A percentile compares a stretch with the other conserved stretches of the same genome.
Conservation (phyloP, 2,888 invertebrate genomes). For the Lasioglossum leucozonium region DNA sequence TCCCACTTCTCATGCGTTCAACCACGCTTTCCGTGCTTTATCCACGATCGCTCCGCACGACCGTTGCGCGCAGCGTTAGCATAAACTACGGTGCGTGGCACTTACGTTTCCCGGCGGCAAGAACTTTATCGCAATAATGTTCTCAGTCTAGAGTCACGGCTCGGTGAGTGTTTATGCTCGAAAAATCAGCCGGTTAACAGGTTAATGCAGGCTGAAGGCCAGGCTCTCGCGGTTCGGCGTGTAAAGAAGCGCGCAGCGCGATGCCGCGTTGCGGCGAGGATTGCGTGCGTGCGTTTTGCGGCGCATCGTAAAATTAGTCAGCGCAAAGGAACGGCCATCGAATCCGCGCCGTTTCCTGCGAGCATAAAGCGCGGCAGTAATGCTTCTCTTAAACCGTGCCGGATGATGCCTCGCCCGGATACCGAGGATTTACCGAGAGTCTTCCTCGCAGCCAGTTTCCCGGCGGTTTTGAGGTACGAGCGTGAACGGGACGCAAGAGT, state of each 20-base stretch:
- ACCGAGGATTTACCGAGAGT: constrained; percentile 31
- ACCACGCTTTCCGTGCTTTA: not conserved
- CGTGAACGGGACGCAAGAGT: not conserved
- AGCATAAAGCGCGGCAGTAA: constrained; percentile 57
- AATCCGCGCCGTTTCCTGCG: constrained; percentile 52
- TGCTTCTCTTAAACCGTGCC: constrained; percentile 57
- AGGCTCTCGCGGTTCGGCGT: not conserved
- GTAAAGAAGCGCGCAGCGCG: not conserved
- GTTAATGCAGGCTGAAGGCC: constrained; percentile 9
- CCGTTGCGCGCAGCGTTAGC: not conserved
- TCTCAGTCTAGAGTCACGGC: not conserved
- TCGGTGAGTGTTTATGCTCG: constrained; percentile 12
- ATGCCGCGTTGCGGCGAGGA: constrained; percentile 20
- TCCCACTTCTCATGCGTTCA: not conserved
- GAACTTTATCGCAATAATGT: constrained; percentile 10
- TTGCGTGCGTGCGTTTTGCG: constrained; percentile 29
- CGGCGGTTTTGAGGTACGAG: constrained; percentile 39
- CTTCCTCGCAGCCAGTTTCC: constrained; percentile 36
- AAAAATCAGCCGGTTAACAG: constrained; percentile 15
- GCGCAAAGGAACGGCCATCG: constrained; percentile 52
- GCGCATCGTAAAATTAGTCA: constrained; percentile 63
- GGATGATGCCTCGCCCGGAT: constrained; percentile 49
- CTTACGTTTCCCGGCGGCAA: not conserved
- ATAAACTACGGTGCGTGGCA: not conserved
- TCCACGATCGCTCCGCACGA: not conserved